Percentiles rank a stretch among this genome's conserved stretches.
Evolutionary conservation across 2,888 invertebrate species (phyloP).

Genomic region (Antheraea assamensis): DNA sequence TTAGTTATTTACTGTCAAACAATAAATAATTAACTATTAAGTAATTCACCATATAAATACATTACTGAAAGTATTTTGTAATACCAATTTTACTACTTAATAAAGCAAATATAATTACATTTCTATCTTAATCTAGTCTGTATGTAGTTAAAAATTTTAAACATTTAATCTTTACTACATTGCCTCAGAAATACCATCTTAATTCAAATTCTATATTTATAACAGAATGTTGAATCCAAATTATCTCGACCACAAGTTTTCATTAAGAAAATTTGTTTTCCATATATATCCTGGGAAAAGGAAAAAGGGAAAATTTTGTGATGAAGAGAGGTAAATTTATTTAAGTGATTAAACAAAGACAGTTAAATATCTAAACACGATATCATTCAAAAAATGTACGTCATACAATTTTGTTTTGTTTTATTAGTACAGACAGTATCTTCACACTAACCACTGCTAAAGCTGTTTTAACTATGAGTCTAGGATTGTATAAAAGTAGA

Average conservation of each 20-base stretch:
- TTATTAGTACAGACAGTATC: background rate
- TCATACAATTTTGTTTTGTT: background rate
- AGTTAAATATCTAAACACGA: background rate
- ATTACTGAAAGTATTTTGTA: too few relatives aligned
- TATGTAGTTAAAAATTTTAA: too few relatives aligned
- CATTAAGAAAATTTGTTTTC: background rate
- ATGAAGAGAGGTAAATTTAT: background rate
- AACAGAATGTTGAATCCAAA: background rate
- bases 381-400: background rate
- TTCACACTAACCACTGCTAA: background rate
- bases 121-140: too few relatives aligned
- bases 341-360: background rate
- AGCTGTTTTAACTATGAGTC: too few relatives aligned
- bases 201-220: background rate
- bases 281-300: background rate
- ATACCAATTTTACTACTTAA: too few relatives aligned
- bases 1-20: background rate
- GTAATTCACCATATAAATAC: background rate
- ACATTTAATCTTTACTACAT: too few relatives aligned
- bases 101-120: background rate
- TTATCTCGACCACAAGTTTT: background rate
- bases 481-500: too few relatives aligned
- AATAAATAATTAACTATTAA: background rate
- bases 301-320: background rate
- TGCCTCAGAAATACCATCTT: background rate